A percentile compares a stretch with the other conserved stretches of the same genome.
phyloP scores from a whole-genome alignment of 2,888 invertebrate genomes.

The Campaea margaritaria region DNA sequence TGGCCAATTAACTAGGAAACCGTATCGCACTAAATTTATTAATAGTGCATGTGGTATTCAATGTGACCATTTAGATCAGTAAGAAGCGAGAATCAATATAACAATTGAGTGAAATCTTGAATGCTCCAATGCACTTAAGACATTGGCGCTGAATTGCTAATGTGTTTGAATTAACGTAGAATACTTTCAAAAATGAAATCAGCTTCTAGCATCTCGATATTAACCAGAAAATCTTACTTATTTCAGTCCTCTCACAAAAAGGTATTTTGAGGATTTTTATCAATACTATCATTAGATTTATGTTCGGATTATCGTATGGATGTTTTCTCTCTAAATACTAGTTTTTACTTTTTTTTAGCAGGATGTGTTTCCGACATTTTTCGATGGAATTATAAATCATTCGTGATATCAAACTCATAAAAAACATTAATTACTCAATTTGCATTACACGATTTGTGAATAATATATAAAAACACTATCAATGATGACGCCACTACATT shows the following conservation, averaged over 20 bases:
- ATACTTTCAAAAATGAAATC: no score
- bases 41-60: constrained; percentile 50
- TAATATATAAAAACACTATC: constrained; percentile 23
- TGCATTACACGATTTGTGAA: constrained; percentile 17
- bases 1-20: constrained; percentile 50
- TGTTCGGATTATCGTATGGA: no score
- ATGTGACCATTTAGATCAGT: constrained; percentile 52
- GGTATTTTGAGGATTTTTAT: no score
- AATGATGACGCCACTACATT: constrained; percentile 25
- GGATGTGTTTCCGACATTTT: neutral
- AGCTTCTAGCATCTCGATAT: no score
- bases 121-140: neutral
- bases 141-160: neutral
- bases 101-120: constrained; percentile 26
- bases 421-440: constrained; percentile 14
- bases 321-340: no score
- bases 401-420: constrained; percentile 11
- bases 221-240: no score
- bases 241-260: no score
- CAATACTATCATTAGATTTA: no score
- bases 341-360: no score
- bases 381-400: neutral
- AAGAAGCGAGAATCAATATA: constrained; percentile 20
- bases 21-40: constrained; percentile 45
- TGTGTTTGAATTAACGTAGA: neutral